Evolutionary conservation across 2,888 invertebrate species (phyloP), one percentile per base, ranked within the genome.

Genomic region (Rhingia campestris): DNA sequence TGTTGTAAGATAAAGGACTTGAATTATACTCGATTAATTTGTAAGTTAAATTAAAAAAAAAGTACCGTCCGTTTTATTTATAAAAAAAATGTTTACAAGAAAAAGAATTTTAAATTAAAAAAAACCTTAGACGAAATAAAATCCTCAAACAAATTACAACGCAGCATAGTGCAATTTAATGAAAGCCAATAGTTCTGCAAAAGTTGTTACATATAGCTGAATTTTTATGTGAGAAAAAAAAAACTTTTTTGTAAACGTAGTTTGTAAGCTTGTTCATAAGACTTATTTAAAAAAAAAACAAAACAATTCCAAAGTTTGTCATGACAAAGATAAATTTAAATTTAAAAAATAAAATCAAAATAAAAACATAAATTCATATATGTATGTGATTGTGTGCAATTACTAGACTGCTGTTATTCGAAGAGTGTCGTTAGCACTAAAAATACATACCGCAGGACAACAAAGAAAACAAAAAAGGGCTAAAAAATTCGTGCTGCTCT

Each of bases 181-280:
- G 32, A n/a, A 35, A 59, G 33, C 39, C 10, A 7, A 37, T 32
- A 41, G 39, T 67, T n/a, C 53, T 66, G 53, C 64, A 77, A 53
- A 70, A 59, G 22, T 7, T 63, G 47, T 82, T 66, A 58, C 39
- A 45, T 64, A 54, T 49, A 75, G 63, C 59, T 64, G 64, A 74
- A 56, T 70, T 75, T 81, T 73, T 72, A 56, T 41, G 41, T 66
- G 7, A 53, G 14, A 64, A 30, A 63, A 37, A 6, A 41, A 35
- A 45, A 47, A 45, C 43, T 81, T 70, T 22, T 81, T 76, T 70
- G 72, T 77, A 81, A 72, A 75, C 4, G 7, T 80, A 80, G 80
- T 66, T 49, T 54, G 67, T 84, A 84, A 84, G 84, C 84, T 84
- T 84, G 74, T 80, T 80, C 70, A 84, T 84, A 84, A 84, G 84